Base-by-base conservation (phyloP, 2,113 vertebrate species). In the Tichodroma muraria region DNA sequence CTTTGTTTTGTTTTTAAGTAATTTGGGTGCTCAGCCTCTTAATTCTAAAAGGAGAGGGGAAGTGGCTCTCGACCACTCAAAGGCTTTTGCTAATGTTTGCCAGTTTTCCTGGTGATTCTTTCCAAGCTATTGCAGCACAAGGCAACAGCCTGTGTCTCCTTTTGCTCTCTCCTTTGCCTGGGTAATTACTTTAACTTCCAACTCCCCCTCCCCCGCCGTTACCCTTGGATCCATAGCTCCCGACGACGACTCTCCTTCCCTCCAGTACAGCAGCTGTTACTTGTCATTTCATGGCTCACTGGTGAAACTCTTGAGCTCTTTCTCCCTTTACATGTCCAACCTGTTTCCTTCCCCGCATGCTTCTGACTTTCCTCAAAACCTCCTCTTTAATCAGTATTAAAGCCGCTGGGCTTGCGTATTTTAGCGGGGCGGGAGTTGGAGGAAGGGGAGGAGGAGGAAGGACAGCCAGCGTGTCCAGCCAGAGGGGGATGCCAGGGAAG, bases 231-330 rank as follows among this genome's bases (percentile, higher is more conserved):
- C 96, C 90, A 83, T 38, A 93, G 97, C 75, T 96, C 75, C 68
- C 76, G 93, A 78, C 83, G 96, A 45, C 85, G 71, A 83, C 59
- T 79, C 89, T 50, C 78, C 80, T 83, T 87, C 69, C 50, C 80
- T 89, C 81, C 91, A 88, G 82, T 94, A 86, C 97, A 96, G 97
- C 97, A 97, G 97, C 98, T 98, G 97, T 90, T 98, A 93, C 97
- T 98, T 98, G 96, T 97, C 98, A 98, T 98, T 98, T 98, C 98
- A 98, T 95, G 97, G 97, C 97, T 98, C 96, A 96, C 95, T 95
- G 95, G 88, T 97, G 97, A 98, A 98, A 98, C 96, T 98, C 96
- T 95, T 92, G 61, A 95, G 95, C 97, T 98, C 96, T 79, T 96
- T 71, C 89, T 75, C 90, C 94, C 64, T 94, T 89, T 88, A 87